Evolutionary conservation across 53 echinoderm and acorn worm species (phyloP).

Genomic region (Echinometra lucunter): DNA sequence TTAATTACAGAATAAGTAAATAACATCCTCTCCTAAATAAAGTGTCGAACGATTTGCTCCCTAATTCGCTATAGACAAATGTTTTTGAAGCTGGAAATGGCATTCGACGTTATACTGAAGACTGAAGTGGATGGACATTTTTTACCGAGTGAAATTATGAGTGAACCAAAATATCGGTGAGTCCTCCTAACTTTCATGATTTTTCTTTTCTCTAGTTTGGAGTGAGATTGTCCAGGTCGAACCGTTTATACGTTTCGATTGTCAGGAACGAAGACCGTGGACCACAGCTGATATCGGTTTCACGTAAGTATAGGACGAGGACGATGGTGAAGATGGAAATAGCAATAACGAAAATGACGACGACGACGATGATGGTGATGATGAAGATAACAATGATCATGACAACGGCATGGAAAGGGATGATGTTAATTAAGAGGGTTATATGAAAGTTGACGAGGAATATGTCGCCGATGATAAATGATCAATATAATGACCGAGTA

Average conservation of each 20-base stretch:
- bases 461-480: not conserved
- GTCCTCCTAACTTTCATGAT: not conserved
- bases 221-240: not conserved
- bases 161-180: no score
- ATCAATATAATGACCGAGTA: not conserved
- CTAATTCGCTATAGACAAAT: no score
- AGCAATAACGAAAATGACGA: not conserved
- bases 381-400: no score
- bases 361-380: not conserved
- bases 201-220: not conserved
- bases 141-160: no score
- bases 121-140: no score
- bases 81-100: no score
- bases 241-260: not conserved
- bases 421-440: no score
- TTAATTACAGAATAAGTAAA: no score
- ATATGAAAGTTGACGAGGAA: not conserved
- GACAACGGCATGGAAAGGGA: no score
- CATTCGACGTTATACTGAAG: no score
- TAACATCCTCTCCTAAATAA: no score
- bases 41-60: no score
- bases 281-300: slow-evolving; percentile 28
- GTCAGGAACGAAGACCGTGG: not conserved
- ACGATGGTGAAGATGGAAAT: not conserved
- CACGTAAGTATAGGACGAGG: not conserved